Base-by-base conservation (phyloP, 2,797 vertebrate genomes). In the Ataeniobius toweri region DNA sequence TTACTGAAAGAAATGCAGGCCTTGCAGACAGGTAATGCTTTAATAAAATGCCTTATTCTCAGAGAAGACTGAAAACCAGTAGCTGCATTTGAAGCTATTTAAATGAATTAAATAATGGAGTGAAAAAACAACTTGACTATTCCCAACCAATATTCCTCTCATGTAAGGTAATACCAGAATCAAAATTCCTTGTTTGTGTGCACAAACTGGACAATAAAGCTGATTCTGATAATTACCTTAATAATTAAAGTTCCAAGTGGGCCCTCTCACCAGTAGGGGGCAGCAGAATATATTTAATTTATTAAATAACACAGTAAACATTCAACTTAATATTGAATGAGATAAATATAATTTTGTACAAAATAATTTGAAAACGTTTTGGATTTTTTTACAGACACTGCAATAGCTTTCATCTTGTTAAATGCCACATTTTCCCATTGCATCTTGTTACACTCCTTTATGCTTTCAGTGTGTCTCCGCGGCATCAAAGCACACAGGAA, bases 1-100 rank as follows among this genome's bases (percentile, higher is more conserved):
- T 97, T 96, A 24, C 92, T 99, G 90, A 99, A 99, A 90, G 97
- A 99, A 94, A 97, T 98, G 86, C 97, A 99, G 90, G 98, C 97
- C 0, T 91, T 99, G 81, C 98, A 99, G 89, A 98, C 97, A 96
- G 97, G 98, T 99, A 95, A 68, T 46, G n/a, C 6, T 61, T 24
- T 77, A 39, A 74, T 7, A 70, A 13, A n/a, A 58, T 36, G n/a
- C 36, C 51, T 75, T 18, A 67, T 75, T 76, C 20, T 73, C 20
- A 69, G 24, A 71, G 9, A 28, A 63, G 3, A n/a, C 26, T 65
- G 58, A 22, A 53, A 36, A 63, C 28, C 9, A 16, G 41, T 13
- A n/a, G 10, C 67, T 44, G 24, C 67, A n/a, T 69, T n/a, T 3
- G 26, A 12, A 69, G 12, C 56, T 12, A 58, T 22, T 2, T 36